phyloP scores from a whole-genome alignment of 2,888 invertebrate species.

The Atrina japonica region DNA sequence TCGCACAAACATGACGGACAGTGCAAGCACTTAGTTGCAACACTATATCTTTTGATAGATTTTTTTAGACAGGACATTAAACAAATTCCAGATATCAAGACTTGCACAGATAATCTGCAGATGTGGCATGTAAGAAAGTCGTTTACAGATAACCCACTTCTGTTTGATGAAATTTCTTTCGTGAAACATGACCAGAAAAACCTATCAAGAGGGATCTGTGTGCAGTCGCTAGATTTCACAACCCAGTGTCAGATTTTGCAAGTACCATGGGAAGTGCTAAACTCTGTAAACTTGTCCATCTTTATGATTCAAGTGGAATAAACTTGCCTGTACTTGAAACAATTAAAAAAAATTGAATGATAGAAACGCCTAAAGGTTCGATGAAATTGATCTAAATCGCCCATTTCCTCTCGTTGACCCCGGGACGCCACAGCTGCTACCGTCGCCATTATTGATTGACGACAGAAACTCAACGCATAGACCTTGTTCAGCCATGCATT shows the following conservation, averaged over 20 bases:
- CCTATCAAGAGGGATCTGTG: slow-evolving; percentile 3
- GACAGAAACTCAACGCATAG: too few species aligned
- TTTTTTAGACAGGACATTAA: slow-evolving; percentile 19
- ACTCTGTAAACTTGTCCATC: background rate
- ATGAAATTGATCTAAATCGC: too few species aligned
- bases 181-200: slow-evolving; percentile 13
- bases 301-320: slow-evolving; percentile 1
- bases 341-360: background rate
- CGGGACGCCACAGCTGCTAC: too few species aligned
- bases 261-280: background rate
- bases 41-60: slow-evolving; percentile 32
- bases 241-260: slow-evolving; percentile 2
- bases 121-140: too few species aligned
- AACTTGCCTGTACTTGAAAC: slow-evolving; percentile 2
- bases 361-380: too few species aligned
- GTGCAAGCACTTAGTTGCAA: slow-evolving; percentile 35
- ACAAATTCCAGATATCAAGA: slow-evolving; percentile 36
- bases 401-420: too few species aligned
- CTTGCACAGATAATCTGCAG: slow-evolving; percentile 15
- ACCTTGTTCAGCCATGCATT: too few species aligned
- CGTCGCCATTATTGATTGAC: too few species aligned
- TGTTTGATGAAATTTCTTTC: slow-evolving; percentile 3
- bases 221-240: background rate
- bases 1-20: too few species aligned
- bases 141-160: slow-evolving; percentile 31